phyloP scores from a whole-genome alignment of 2,113 vertebrate species.

The Nematolebias whitei region DNA sequence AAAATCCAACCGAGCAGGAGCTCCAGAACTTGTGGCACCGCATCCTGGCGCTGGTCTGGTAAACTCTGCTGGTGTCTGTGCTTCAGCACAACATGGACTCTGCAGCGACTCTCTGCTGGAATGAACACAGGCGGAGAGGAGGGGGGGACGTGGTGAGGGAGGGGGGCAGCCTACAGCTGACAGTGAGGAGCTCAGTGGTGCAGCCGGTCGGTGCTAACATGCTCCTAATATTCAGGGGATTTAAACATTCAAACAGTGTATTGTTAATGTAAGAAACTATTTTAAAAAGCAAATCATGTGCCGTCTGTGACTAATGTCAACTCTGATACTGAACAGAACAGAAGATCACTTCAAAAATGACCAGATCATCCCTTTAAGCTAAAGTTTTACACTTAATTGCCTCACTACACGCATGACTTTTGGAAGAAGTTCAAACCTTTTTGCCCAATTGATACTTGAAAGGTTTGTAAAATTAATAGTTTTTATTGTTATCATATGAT shows the following conservation, averaged over 20 bases:
- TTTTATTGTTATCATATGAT: too few species aligned
- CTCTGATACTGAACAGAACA: too few species aligned
- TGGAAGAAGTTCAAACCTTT: too few species aligned
- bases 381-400: too few species aligned
- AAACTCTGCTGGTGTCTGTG: slow-evolving; percentile 27
- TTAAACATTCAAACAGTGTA: background rate
- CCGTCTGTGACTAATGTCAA: too few species aligned
- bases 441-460: too few species aligned
- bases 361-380: too few species aligned
- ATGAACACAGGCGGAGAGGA: slow-evolving; percentile 39
- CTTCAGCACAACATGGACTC: slow-evolving; percentile 27
- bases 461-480: too few species aligned
- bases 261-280: background rate
- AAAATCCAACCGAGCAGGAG: slow-evolving; percentile 67
- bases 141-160: slow-evolving; percentile 20
- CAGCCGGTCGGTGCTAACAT: slow-evolving; percentile 14
- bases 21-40: slow-evolving; percentile 70
- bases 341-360: too few species aligned
- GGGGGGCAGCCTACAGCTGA: slow-evolving; percentile 6
- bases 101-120: slow-evolving; percentile 19
- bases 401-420: too few species aligned
- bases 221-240: too few species aligned
- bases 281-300: too few species aligned
- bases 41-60: slow-evolving; percentile 64
- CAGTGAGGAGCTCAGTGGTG: slow-evolving; percentile 44